phyloP scores from a whole-genome alignment of 2,113 vertebrate genomes.

The Synchiropus splendidus region DNA sequence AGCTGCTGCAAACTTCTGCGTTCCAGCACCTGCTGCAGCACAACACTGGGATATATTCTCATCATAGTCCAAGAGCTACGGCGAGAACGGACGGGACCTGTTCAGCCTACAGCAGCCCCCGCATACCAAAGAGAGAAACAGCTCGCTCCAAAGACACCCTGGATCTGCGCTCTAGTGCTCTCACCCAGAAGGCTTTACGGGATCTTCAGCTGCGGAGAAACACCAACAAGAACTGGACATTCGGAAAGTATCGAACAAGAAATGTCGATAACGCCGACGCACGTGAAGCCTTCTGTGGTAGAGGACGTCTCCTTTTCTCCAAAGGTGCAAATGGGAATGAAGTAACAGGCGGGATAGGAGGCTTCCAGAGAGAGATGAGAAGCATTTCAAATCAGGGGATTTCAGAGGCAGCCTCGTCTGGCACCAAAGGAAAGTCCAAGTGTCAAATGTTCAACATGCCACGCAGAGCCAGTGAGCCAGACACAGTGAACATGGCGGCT shows the following conservation, averaged over 20 bases:
- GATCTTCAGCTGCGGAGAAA: slow-evolving; percentile 49
- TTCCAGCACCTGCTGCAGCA: slow-evolving; percentile 51
- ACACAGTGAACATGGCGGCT: slow-evolving; percentile 56
- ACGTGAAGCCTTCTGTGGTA: slow-evolving; percentile 3
- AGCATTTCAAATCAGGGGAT: slow-evolving; percentile 23
- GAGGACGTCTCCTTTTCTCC: slow-evolving; percentile 17
- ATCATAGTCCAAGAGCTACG: slow-evolving; percentile 21
- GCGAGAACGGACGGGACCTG: slow-evolving; percentile 40
- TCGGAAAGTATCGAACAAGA: slow-evolving; percentile 44
- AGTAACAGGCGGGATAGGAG: slow-evolving; percentile 11
- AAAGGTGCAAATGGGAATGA: slow-evolving; percentile 57
- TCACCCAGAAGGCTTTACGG: slow-evolving; percentile 40
- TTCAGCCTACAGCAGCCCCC: slow-evolving; percentile 66
- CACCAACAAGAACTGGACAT: slow-evolving; percentile 63
- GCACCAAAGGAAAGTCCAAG: slow-evolving; percentile 20
- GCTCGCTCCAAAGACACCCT: slow-evolving; percentile 53
- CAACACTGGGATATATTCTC: slow-evolving; percentile 15
- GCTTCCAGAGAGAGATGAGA: slow-evolving; percentile 16
- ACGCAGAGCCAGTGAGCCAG: slow-evolving; percentile 40
- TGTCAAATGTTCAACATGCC: slow-evolving; percentile 14
- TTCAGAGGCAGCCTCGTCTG: slow-evolving; percentile 5
- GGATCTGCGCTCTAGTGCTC: slow-evolving; percentile 38
- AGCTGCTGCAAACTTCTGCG: slow-evolving; percentile 37
- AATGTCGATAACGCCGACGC: slow-evolving; percentile 45
- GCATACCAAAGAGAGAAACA: slow-evolving; percentile 41